A percentile compares a stretch with the other conserved stretches of the same genome.
Evolutionary conservation across 2,113 vertebrate genomes (phyloP).

Genomic region (Vicugna pacos): DNA sequence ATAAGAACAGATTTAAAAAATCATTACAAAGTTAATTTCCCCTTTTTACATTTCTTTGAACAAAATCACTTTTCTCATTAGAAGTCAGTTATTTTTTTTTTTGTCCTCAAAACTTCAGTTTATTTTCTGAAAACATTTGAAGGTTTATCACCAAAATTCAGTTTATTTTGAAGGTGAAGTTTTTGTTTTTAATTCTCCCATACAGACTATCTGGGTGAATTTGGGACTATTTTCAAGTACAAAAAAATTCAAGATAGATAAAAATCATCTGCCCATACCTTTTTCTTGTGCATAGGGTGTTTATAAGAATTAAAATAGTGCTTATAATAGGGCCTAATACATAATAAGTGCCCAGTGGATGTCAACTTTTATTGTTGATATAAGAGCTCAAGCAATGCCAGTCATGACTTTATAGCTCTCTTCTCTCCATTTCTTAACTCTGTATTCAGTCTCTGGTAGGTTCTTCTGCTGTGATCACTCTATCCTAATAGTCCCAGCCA

Average conservation of each 20-base stretch:
- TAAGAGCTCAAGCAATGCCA: background rate
- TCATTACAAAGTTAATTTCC: conserved; percentile 67
- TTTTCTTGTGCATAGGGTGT: background rate
- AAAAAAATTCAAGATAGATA: background rate
- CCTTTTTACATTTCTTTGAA: conserved; percentile 54
- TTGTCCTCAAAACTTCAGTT: conserved; percentile 59
- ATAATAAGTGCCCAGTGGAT: background rate
- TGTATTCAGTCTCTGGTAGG: background rate
- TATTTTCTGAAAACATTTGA: conserved; percentile 64
- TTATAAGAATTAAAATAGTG: background rate
- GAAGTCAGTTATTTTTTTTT: conserved; percentile 70
- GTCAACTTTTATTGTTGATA: background rate
- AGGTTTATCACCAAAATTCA: conserved; percentile 64
- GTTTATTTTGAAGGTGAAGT: conserved; percentile 60
- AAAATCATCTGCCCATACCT: background rate
- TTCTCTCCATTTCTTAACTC: background rate
- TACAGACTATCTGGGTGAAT: conserved; percentile 22
- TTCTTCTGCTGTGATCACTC: background rate
- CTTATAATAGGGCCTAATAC: background rate
- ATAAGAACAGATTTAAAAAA: conserved; percentile 63
- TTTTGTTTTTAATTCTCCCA: background rate
- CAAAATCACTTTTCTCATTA: conserved; percentile 61
- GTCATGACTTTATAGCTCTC: background rate
- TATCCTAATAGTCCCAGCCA: background rate
- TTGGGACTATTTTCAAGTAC: conserved; percentile 36